Conservation (phyloP, 2,797 vertebrate species). For the Anas georgica region DNA sequence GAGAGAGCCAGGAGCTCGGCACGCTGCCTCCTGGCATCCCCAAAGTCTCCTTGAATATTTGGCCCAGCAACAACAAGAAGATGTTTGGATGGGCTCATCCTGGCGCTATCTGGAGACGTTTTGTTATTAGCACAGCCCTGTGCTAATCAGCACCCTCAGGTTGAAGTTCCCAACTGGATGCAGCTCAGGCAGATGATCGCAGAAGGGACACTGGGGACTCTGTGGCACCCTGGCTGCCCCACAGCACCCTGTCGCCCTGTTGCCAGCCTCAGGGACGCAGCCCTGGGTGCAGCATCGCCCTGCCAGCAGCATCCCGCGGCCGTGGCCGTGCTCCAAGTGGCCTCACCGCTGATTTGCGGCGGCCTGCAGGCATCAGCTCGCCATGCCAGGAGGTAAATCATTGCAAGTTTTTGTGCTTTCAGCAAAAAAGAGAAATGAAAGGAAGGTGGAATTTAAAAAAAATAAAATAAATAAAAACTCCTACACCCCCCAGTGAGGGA, state of each 20-base stretch:
- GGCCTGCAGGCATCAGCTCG: background rate
- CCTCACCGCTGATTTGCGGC: background rate
- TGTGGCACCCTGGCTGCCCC: background rate
- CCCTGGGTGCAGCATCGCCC: accelerated
- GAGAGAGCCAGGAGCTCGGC: accelerated
- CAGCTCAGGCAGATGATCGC: accelerated
- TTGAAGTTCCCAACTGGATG: accelerated
- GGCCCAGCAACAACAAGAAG: background rate
- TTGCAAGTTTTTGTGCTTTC: constrained; percentile 11
- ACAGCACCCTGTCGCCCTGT: accelerated
- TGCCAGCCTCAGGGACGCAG: accelerated
- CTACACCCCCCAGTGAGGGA: background rate
- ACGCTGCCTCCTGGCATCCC: background rate
- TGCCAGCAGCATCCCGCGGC: accelerated
- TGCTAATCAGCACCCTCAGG: accelerated
- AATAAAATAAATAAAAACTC: background rate
- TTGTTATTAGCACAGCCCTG: background rate
- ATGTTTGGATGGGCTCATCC: background rate
- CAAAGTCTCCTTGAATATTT: background rate
- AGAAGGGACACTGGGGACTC: accelerated
- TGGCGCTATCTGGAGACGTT: accelerated
- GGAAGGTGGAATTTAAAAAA: background rate
- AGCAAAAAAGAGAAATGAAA: constrained; percentile 12
- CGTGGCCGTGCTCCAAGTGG: background rate
- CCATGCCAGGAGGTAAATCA: constrained; percentile 34